Base-by-base conservation (phyloP, 2,113 vertebrate species). In the Pseudonaja textilis region DNA sequence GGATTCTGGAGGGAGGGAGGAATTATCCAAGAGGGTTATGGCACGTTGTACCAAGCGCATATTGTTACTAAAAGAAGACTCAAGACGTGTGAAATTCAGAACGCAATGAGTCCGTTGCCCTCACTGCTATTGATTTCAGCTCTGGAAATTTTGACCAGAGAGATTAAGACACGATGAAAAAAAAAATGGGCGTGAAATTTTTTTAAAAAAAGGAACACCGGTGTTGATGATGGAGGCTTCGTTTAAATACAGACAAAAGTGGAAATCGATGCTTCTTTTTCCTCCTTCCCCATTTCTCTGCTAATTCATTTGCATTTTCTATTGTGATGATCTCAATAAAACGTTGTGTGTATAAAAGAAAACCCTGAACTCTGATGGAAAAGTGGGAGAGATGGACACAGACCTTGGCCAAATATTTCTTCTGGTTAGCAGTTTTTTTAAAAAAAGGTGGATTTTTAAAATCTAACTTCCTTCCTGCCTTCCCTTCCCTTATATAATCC, bases 401-500 rank as follows among this genome's bases (percentile, higher is more conserved):
- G 25, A 25, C 85, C 26, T 50, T 47, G 26, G 45, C 16, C 16
- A 59, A 86, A 59, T 4, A 26, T 34, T 22, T 61, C 25, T 10
- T 56, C 56, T 20, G 16, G 61, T 29, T 90, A 42, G 23, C 85
- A 96, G 57, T n/a, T 47, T n/a, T n/a, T n/a, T n/a, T 6, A 12
- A 54, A 52, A 52, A 55, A 81, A 81, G 20, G 14, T 69, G 29
- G 29, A 69, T 69, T 69, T 69, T 69, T 5, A 14, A 64, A 61
- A 26, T 29, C 9, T 29, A 97, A 4, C 97, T 98, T 97, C 97
- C 7, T 50, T 50, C 47, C 47, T 50, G 1, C 47, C 45, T 45
- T 50, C 8, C 47, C 7, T 9, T 9, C 47, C 3, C 97, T 97
- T 96, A 81, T 42, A 97, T 95, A 96, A 97, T 95, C 97, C 96